A percentile compares a stretch with the other conserved stretches of the same genome.
Evolutionary conservation across 2,113 vertebrate genomes (phyloP).

Genomic region (Phyllostomus hastatus): DNA sequence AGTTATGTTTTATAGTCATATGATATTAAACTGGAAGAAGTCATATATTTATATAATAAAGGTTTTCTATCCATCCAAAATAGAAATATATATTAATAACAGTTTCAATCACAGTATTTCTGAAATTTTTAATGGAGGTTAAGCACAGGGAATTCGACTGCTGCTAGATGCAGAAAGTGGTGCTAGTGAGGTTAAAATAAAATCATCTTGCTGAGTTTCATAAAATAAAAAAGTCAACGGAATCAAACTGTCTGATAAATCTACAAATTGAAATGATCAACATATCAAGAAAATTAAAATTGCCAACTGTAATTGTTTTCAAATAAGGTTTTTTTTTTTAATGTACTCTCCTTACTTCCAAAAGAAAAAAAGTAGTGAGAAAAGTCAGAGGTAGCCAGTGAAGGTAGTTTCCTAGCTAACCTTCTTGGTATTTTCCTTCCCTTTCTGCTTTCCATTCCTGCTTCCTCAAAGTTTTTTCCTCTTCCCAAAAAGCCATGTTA

Average conservation of each 20-base stretch:
- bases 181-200: background rate
- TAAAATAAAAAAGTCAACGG: background rate
- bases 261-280: background rate
- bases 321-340: background rate
- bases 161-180: background rate
- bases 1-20: conserved; percentile 31
- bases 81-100: conserved; percentile 45
- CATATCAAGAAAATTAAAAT: background rate
- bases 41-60: conserved; percentile 41
- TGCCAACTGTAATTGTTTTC: background rate
- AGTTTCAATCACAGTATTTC: conserved; percentile 15
- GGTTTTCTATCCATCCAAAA: background rate
- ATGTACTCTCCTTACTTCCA: background rate
- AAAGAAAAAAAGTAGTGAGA: background rate
- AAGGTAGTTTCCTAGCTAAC: background rate
- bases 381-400: background rate
- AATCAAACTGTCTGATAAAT: background rate
- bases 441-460: background rate
- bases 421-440: background rate
- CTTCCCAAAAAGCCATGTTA: background rate
- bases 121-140: conserved; percentile 7
- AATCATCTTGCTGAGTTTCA: background rate
- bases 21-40: background rate
- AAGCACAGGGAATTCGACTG: background rate
- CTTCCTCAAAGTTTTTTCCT: background rate